phyloP scores from a whole-genome alignment of 2,888 invertebrate species.

The Bugula neritina region DNA sequence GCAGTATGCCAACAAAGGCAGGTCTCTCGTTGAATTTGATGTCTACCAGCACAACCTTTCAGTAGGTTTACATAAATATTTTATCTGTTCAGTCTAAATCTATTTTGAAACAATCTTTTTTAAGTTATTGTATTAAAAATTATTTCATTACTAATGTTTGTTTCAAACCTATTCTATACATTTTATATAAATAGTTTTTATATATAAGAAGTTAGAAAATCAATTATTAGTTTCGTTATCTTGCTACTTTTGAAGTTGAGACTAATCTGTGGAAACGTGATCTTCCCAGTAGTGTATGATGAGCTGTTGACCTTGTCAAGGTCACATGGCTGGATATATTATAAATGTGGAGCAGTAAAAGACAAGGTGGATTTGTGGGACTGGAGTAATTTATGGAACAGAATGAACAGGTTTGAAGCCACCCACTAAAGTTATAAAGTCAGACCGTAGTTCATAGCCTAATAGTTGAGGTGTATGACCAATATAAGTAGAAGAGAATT shows the following conservation, averaged over 20 bases:
- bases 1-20: neutral
- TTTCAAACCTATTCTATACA: too few species aligned
- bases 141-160: too few species aligned
- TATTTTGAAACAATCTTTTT: too few species aligned
- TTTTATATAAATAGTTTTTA: too few species aligned
- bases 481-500: too few species aligned
- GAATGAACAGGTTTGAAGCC: too few species aligned
- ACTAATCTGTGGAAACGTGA: conserved; percentile 26
- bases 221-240: too few species aligned
- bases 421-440: neutral
- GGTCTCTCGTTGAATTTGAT: neutral
- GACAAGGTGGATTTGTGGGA: neutral
- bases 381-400: neutral
- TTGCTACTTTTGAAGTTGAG: conserved; percentile 8
- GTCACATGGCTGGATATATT: conserved; percentile 26
- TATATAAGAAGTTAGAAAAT: too few species aligned
- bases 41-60: conserved; percentile 3
- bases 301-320: neutral
- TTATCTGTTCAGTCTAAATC: too few species aligned
- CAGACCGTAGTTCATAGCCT: too few species aligned
- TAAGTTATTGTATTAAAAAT: too few species aligned
- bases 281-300: conserved; percentile 26
- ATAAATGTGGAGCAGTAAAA: neutral
- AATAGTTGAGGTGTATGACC: too few species aligned
- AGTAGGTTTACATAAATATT: neutral